These are phyloP conservation scores for Psylliodes chrysocephalus DNA, from an alignment of 2,888 invertebrate species.

Conservation along the genomic window DNA sequence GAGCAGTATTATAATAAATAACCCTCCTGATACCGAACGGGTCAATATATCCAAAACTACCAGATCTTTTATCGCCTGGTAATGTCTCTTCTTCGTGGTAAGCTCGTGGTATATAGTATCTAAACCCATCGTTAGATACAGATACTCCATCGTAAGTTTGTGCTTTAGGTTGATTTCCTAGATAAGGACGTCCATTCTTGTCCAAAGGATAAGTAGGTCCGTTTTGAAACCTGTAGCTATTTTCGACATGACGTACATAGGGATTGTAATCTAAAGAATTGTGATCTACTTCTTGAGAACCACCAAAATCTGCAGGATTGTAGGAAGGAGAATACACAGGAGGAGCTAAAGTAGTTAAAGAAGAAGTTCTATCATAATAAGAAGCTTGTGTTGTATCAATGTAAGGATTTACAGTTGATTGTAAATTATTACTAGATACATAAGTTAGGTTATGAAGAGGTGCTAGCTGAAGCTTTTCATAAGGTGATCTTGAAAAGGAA, in stretches of 20 bases:
- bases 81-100: conserved; percentile 81
- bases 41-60: conserved; percentile 89
- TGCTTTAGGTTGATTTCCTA: conserved; percentile 69
- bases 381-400: conserved; percentile 37
- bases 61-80: conserved; percentile 71
- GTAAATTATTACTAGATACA: conserved; percentile 16
- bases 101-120: conserved; percentile 82
- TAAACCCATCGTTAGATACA: conserved; percentile 81
- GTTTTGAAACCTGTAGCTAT: conserved; percentile 59
- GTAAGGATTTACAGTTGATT: conserved; percentile 9
- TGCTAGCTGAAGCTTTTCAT: not conserved
- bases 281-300: conserved; percentile 41
- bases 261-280: conserved; percentile 56
- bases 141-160: conserved; percentile 79
- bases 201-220: conserved; percentile 63
- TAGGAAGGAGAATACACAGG: conserved; percentile 48
- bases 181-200: conserved; percentile 57
- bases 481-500: conserved; percentile 23
- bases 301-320: conserved; percentile 54
- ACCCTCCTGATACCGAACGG: conserved; percentile 91
- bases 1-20: conserved; percentile 84
- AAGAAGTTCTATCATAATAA: conserved; percentile 50
- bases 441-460: conserved; percentile 25
- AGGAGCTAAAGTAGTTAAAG: conserved; percentile 58
- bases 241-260: conserved; percentile 52